Evolutionary conservation across 2,797 vertebrate species (phyloP).

Genomic region (Paramormyrops hopkinsi): DNA sequence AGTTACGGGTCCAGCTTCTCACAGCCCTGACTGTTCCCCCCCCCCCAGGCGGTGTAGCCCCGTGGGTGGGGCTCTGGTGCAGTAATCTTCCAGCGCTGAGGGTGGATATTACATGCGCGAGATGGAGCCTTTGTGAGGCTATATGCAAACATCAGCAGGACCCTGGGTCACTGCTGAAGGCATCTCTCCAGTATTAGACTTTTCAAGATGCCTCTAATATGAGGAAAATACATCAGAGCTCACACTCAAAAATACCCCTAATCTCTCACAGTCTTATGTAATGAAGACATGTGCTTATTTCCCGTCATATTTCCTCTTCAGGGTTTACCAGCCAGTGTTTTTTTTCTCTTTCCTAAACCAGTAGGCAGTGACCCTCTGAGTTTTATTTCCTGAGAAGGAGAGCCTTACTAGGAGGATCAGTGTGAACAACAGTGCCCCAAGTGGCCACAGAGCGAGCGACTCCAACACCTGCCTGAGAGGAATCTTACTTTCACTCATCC

Average conservation of each 20-base stretch:
- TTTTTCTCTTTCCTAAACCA: neutral
- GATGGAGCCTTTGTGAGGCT: neutral
- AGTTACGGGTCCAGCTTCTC: neutral
- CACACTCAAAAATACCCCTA: neutral
- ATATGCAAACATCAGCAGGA: neutral
- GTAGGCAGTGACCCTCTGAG: neutral
- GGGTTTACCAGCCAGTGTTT: neutral
- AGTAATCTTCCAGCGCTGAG: neutral
- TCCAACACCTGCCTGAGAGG: neutral
- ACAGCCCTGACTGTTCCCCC: neutral
- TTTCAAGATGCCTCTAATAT: neutral
- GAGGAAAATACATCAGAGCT: neutral
- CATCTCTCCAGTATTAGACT: neutral
- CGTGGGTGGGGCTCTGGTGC: neutral
- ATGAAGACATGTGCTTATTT: neutral
- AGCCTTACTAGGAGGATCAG: neutral
- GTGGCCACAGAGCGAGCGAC: slow-evolving; percentile 19
- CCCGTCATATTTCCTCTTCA: neutral
- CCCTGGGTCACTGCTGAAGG: neutral
- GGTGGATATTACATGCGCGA: neutral
- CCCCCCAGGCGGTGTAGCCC: neutral
- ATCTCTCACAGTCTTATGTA: neutral
- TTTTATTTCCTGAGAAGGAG: neutral
- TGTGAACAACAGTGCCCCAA: slow-evolving; percentile 32
- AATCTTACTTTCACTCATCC: neutral